phyloP scores from a whole-genome alignment of 2,797 vertebrate genomes.

The Sebastes vulpes region DNA sequence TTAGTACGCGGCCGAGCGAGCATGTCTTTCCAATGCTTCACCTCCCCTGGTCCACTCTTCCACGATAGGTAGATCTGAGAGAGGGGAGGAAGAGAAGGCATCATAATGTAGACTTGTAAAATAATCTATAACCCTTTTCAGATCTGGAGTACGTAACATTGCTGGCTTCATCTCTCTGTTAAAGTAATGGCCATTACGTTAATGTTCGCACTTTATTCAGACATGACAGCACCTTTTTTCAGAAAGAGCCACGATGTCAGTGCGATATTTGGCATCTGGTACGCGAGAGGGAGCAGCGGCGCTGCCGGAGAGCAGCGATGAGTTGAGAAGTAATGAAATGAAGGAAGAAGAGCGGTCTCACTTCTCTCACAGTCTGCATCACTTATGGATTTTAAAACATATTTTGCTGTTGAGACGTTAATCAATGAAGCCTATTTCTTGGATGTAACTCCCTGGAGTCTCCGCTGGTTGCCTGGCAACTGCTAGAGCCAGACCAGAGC shows the following conservation, averaged over 20 bases:
- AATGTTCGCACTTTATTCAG: background rate
- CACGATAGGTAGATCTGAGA: constrained; percentile 97
- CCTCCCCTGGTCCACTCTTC: constrained; percentile 97
- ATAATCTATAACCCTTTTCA: background rate
- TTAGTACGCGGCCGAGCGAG: constrained; percentile 95
- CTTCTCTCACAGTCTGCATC: constrained; percentile 5
- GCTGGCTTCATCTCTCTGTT: background rate
- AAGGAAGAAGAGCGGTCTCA: constrained; percentile 5
- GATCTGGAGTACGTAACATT: background rate
- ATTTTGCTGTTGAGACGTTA: constrained; percentile 15
- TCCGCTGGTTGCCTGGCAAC: constrained; percentile 29
- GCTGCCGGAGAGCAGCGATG: background rate
- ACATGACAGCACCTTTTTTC: background rate
- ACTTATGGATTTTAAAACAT: constrained; percentile 6
- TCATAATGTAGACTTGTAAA: background rate
- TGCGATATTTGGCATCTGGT: background rate
- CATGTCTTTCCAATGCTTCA: constrained; percentile 99
- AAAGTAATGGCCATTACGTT: background rate
- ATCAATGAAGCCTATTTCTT: constrained; percentile 30
- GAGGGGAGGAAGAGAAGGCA: background rate
- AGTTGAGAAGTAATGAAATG: constrained; percentile 16
- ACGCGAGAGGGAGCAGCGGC: background rate
- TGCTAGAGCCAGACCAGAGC: background rate
- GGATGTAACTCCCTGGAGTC: constrained; percentile 2
- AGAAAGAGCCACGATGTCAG: background rate